phyloP scores from a whole-genome alignment of 2,888 invertebrate genomes.

The Alcis repandata region DNA sequence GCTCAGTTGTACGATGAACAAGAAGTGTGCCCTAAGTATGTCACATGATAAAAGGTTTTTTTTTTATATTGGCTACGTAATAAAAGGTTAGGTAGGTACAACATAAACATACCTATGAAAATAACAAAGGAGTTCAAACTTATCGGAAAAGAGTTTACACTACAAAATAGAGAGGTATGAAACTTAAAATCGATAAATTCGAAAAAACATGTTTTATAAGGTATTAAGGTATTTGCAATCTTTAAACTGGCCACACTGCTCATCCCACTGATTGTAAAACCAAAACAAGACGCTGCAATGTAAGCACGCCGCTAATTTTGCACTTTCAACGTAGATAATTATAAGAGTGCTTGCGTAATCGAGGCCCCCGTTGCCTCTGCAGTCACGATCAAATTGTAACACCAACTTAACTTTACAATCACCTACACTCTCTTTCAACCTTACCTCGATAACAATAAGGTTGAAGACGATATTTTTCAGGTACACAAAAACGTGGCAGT shows the following conservation, averaged over 20 bases:
- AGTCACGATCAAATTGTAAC: conserved; percentile 78
- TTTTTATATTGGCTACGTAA: too few relatives aligned
- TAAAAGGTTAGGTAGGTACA: too few relatives aligned
- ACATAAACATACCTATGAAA: too few relatives aligned
- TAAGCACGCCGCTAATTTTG: conserved; percentile 70
- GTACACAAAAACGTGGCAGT: conserved; percentile 49
- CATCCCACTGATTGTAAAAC: conserved; percentile 37
- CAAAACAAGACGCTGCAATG: conserved; percentile 45
- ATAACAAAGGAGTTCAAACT: too few relatives aligned
- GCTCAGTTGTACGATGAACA: too few relatives aligned
- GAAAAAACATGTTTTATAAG: too few relatives aligned
- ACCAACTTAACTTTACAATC: conserved; percentile 49
- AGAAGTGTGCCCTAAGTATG: too few relatives aligned
- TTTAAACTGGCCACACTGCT: conserved; percentile 20
- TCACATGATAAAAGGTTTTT: too few relatives aligned
- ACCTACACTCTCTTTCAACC: conserved; percentile 43
- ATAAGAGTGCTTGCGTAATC: conserved; percentile 78
- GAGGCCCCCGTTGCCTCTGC: conserved; percentile 74
- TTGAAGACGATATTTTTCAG: conserved; percentile 34
- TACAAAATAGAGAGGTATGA: too few relatives aligned
- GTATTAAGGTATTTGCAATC: not conserved
- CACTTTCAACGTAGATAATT: conserved; percentile 83
- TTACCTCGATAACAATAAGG: conserved; percentile 45
- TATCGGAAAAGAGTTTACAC: too few relatives aligned
- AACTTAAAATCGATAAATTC: too few relatives aligned